Evolutionary conservation across 2,888 invertebrate species (phyloP), one percentile per base, ranked within the genome.

Genomic region (Drosophila subquinaria): DNA sequence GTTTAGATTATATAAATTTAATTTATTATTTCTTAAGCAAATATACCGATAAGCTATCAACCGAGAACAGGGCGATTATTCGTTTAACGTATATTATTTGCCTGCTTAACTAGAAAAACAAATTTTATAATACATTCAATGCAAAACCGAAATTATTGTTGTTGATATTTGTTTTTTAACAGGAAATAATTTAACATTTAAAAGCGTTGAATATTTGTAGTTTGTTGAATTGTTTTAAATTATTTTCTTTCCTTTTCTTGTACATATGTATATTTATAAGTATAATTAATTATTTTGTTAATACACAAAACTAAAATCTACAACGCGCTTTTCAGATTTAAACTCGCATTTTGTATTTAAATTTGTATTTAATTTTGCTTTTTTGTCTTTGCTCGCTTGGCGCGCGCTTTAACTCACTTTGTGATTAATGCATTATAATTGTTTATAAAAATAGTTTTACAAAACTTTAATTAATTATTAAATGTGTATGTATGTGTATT

Each of bases 381-480:
- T 17, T 73, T 68, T 78, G 68, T 70, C 68, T 70, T 79, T 74
- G 73, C 73, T 59, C 77, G 80, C 79, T 79, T 76, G 62, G 79
- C 67, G 78, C 75, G 61, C 64, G 69, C 76, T 50, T 59, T 80
- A 62, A 61, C 73, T 82, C 81, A 73, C 76, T 77, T 68, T 74
- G 76, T 89, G 85, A 85, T 82, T 82, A 85, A 82, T 78, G 74
- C 85, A 80, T 72, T 77, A 59, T 61, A 73, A 62, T 57, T 76
- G 78, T 73, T 79, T 90, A 84, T 82, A 90, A 84, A 88, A 86
- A 83, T 86, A 72, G 76, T 68, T 79, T 89, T 81, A 86, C 79
- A 89, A 90, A 82, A 75, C 68, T 77, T 68, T 70, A 51, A 23
- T 51, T 70, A 57, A 15, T 47, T 57, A 66, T 70, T 66, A 69